Conservation (phyloP, 92 coral and sea anemone genomes). For the Pocillopora grandis region DNA sequence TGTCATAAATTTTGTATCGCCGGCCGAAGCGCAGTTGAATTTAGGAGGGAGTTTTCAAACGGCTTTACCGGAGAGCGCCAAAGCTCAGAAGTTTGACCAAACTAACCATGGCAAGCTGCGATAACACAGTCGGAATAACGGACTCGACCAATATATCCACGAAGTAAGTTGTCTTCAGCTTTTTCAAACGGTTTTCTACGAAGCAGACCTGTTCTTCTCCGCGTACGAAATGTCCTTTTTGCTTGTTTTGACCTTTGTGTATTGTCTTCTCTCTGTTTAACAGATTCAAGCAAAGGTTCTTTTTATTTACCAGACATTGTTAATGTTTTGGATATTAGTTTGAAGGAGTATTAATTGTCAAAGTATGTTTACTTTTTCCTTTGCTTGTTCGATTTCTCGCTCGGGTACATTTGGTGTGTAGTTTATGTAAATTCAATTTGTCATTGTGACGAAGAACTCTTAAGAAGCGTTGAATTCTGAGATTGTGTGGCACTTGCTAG, state of each 20-base stretch:
- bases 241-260: conserved; percentile 13
- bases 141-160: conserved; percentile 40
- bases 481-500: background rate
- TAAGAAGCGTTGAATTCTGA: background rate
- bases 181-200: background rate
- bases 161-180: conserved; percentile 45
- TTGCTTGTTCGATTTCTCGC: background rate
- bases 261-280: conserved; percentile 1
- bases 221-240: background rate
- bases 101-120: conserved; percentile 47
- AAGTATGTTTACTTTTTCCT: conserved; percentile 12
- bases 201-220: conserved; percentile 14
- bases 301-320: background rate
- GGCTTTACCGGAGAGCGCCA: conserved; percentile 7
- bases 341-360: background rate
- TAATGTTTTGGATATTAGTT: background rate
- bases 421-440: conserved; percentile 3
- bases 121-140: conserved; percentile 40
- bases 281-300: background rate
- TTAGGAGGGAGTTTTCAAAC: conserved; percentile 50
- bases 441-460: background rate
- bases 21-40: conserved; percentile 14
- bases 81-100: conserved; percentile 2
- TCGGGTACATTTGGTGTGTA: background rate
- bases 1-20: conserved; percentile 56